Evolutionary conservation across 2,113 vertebrate genomes (phyloP).

Genomic region (Pterophyllum scalare): DNA sequence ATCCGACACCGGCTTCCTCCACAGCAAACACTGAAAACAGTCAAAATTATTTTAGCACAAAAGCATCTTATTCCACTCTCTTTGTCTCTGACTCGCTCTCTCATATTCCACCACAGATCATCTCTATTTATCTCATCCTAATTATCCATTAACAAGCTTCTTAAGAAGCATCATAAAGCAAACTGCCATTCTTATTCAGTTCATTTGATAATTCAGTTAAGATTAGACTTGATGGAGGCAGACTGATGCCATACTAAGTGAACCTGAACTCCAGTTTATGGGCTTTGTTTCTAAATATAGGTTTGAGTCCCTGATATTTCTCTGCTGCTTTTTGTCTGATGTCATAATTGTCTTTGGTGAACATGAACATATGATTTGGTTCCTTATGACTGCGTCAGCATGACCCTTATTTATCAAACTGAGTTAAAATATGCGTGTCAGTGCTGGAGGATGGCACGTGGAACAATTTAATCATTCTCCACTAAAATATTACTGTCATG

Average conservation of each 20-base stretch:
- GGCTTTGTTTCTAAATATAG: neutral
- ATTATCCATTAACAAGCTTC: constrained; percentile 23
- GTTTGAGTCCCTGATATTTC: neutral
- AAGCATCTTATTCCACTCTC: neutral
- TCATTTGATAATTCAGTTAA: constrained; percentile 29
- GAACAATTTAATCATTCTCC: neutral
- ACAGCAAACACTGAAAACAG: neutral
- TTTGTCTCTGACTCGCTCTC: neutral
- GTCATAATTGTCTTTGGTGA: neutral
- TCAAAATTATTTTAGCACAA: neutral
- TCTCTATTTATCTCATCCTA: constrained; percentile 20
- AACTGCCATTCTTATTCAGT: neutral
- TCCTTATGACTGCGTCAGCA: neutral
- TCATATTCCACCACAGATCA: neutral
- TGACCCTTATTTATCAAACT: neutral
- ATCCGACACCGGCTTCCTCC: no score
- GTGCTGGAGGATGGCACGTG: neutral
- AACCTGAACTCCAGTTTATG: neutral
- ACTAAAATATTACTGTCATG: neutral
- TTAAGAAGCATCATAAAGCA: constrained; percentile 29
- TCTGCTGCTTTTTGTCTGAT: neutral
- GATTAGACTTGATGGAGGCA: constrained; percentile 26
- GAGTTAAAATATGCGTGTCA: neutral
- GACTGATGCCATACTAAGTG: constrained; percentile 16
- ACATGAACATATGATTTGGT: no score